A percentile compares a stretch with the other conserved stretches of the same genome.
These are phyloP conservation scores for Dendrolimus punctatus DNA, from an alignment of 1,140 invertebrate species.

Conservation along the genomic window DNA sequence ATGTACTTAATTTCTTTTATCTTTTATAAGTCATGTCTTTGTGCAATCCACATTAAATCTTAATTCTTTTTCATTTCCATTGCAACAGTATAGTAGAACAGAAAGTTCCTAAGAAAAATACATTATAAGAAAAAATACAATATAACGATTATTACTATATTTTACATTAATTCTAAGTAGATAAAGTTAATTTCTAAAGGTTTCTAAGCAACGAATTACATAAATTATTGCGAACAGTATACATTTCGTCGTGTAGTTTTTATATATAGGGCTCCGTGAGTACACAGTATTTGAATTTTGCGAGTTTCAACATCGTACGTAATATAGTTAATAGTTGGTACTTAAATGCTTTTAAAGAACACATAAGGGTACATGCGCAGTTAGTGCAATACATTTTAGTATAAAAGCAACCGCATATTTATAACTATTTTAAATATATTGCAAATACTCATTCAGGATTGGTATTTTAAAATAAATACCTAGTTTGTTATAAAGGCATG, in stretches of 20 bases:
- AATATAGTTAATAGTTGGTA: not conserved
- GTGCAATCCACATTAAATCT: no score
- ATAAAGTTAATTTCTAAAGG: conserved; percentile 54
- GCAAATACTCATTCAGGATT: no score
- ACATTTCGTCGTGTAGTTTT: conserved; percentile 17
- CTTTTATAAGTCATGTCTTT: not conserved
- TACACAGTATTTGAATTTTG: conserved; percentile 13
- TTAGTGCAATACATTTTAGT: no score
- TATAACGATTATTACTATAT: conserved; percentile 42
- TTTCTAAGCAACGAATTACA: conserved; percentile 68
- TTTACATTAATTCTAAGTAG: conserved; percentile 55
- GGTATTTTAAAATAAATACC: no score
- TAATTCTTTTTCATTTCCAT: conserved; percentile 5
- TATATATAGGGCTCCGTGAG: conserved; percentile 4
- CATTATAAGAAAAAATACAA: conserved; percentile 50
- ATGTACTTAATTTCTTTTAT: not conserved
- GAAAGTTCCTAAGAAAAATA: conserved; percentile 64
- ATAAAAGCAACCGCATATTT: no score
- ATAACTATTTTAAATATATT: no score
- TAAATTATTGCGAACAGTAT: conserved; percentile 37
- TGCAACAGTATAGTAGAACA: conserved; percentile 51
- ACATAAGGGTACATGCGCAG: not conserved
- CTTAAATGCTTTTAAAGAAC: no score
- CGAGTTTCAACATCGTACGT: not conserved
- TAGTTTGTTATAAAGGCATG: no score